These are phyloP conservation scores for Magallana angulata DNA, from an alignment of 1,140 invertebrate genomes.

Conservation along the genomic window DNA sequence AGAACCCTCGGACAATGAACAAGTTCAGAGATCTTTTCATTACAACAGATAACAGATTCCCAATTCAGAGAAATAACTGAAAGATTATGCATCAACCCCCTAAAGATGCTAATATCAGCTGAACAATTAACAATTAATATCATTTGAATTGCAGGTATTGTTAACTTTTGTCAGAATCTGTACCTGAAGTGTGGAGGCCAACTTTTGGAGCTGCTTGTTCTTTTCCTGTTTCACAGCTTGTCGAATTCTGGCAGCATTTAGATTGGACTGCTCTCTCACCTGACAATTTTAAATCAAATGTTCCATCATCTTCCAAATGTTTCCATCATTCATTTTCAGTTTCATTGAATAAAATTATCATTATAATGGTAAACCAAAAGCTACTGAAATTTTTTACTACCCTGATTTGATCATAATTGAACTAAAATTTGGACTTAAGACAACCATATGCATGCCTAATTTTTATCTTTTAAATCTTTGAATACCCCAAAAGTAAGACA, in stretches of 20 bases:
- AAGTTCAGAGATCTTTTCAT: not conserved
- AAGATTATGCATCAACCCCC: not conserved
- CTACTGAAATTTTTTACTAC: no score
- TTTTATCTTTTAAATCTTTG: no score
- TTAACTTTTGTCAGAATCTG: not conserved
- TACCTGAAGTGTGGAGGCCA: constrained; percentile 73
- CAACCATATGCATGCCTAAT: no score
- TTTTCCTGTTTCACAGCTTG: constrained; percentile 76
- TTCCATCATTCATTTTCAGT: no score
- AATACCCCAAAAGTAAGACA: no score
- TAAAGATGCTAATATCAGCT: not conserved
- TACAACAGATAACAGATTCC: not conserved
- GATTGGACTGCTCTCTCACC: constrained; percentile 76
- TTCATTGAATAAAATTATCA: no score
- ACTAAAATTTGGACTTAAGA: no score
- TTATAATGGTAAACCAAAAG: no score
- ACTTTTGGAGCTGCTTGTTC: constrained; percentile 69
- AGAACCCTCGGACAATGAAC: not conserved
- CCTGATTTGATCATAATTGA: no score
- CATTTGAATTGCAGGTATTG: no score
- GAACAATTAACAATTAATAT: not conserved
- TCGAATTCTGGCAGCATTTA: constrained; percentile 74
- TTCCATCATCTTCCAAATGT: no score
- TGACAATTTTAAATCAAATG: constrained; percentile 1
- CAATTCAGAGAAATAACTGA: not conserved